Evolutionary conservation across 2,797 vertebrate species (phyloP), one percentile per base, ranked within the genome.

Genomic region (Tadarida brasiliensis): DNA sequence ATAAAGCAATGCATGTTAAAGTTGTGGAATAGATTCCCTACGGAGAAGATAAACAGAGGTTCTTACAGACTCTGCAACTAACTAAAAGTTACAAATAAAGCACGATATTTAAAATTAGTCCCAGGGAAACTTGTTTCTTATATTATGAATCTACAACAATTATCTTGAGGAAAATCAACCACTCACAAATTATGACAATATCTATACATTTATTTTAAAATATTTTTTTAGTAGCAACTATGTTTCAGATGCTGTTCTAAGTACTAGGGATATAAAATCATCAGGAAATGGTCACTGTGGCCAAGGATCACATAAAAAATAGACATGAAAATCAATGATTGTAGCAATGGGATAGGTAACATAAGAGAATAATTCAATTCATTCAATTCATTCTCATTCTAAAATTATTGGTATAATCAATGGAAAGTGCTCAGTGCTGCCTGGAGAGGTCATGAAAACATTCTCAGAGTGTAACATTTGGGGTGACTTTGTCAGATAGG

Each of bases 1-100:
- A 95, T 65, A 94, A 95, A 70, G 33, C 24, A 90, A 93, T 82
- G 35, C n/a, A 93, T 54, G 15, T 83, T 90, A 76, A 90, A 90
- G 4, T 54, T 85, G 24, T 82, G 49, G 74, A 61, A 93, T 8
- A 85, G 63, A 92, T 54, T 94, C 74, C 51, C 68, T 67, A 47
- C 56, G 17, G 30, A 96, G 51, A 92, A 0, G n/a, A 87, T 47
- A 91, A 95, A 71, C 65, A 93, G 33, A 93, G 2, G 11, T 5
- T 80, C n/a, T 77, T 65, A 47, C 3, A 84, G 9, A 63, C 19
- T 65, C 65, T 85, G 22, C 22, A 92, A 61, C 26, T 35, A 3
- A 44, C 26, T 81, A 44, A 61, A 95, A 90, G 26, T 85, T 92
- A 78, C 70, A 44, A 44, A 82, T 85, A 93, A 93, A 30, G 9